Base-by-base conservation (phyloP, 2,888 invertebrate species). In the Drosophila koepferae region DNA sequence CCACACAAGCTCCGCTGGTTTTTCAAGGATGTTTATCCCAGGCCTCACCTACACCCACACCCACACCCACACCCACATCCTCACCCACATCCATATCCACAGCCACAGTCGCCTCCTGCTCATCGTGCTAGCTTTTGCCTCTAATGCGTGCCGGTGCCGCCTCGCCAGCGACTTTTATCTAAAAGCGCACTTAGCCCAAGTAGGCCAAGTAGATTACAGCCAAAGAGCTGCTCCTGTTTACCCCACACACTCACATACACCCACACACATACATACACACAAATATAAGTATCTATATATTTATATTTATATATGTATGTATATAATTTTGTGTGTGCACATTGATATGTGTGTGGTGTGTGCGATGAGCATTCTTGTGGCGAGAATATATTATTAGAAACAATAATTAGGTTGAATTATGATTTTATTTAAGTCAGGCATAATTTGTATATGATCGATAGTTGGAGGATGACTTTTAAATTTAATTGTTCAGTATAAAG, bases 161-260 rank as follows among this genome's bases (percentile, higher is more conserved):
- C 84, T 68, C 69, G 72, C 71, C 64, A 79, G 75, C 89, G 89
- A 90, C 86, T 86, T 81, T 90, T 86, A 90, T 90, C 89, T 86
- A 88, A 90, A 86, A 86, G 85, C 85, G 81, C 85, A 90, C 90
- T 86, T 86, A 86, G 89, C 75, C 90, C 81, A 86, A 86, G 85
- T 86, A 90, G 90, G 90, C 85, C 85, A 86, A 86, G 85, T 86
- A 88, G 90, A 86, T 90, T 90, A 86, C 60, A 65, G 49, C 75
- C 74, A 78, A 65, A 72, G 83, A 70, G 82, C 77, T 85, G 74
- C 68, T 77, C 65, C 69, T 44, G 49, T 63, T 74, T 51, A 63
- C 49, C 46, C 41, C 14, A 5, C 23, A 18, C n/a, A 66, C 10
- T 41, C 41, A 38, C 38, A 38, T 5, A 38, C 6, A 8, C 31